Evolutionary conservation across 2,888 invertebrate genomes (phyloP).

Genomic region (Meganola albula): DNA sequence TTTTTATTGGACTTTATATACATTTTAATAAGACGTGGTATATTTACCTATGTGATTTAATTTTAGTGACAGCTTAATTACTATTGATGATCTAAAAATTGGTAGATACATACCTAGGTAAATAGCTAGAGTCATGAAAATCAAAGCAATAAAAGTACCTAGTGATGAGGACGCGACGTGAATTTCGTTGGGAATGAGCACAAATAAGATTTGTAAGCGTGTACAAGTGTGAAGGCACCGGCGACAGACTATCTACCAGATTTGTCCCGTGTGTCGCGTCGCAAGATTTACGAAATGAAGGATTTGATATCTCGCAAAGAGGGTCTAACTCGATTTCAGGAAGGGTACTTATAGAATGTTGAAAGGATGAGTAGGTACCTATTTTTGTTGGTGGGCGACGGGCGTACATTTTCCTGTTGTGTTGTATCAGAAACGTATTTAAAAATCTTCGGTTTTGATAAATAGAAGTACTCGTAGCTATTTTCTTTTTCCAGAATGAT

Average conservation of each 20-base stretch:
- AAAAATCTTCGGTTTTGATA: too few relatives aligned
- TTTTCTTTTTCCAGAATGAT: too few relatives aligned
- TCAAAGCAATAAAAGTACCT: constrained; percentile 62
- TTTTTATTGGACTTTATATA: constrained; percentile 28
- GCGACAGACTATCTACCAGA: constrained; percentile 11
- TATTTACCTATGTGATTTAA: too few relatives aligned
- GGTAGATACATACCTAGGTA: too few relatives aligned
- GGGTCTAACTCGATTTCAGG: constrained; percentile 27
- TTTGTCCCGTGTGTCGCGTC: constrained; percentile 27
- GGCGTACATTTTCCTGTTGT: too few relatives aligned
- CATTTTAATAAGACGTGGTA: too few relatives aligned
- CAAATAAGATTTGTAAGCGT: constrained; percentile 63
- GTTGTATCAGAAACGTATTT: too few relatives aligned
- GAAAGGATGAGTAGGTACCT: constrained; percentile 4
- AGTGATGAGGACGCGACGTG: constrained; percentile 45
- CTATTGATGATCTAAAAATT: too few relatives aligned
- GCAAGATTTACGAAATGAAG: constrained; percentile 36
- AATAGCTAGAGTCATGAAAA: too few relatives aligned
- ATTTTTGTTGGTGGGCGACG: not conserved
- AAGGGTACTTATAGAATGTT: constrained; percentile 19
- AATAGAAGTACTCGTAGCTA: too few relatives aligned
- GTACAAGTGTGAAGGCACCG: constrained; percentile 31
- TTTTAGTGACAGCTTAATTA: too few relatives aligned
- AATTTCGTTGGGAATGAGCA: constrained; percentile 47
- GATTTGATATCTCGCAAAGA: constrained; percentile 24